A percentile compares a stretch with the other conserved stretches of the same genome.
Conservation (phyloP, 2,888 invertebrate genomes). For the Drosophila merina region DNA sequence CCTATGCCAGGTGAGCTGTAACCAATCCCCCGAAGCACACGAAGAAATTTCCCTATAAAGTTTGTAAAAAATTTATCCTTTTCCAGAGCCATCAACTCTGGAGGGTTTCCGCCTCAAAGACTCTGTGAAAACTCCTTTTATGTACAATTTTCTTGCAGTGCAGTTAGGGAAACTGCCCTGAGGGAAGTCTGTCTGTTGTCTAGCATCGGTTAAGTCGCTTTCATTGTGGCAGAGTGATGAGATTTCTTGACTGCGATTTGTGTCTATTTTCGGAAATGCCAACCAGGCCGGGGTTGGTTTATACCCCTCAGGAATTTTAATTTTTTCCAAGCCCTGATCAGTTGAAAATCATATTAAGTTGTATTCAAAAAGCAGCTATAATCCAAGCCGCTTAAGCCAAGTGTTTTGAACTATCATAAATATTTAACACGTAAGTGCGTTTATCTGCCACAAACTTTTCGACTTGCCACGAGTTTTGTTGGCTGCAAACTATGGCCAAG, state of each 20-base stretch:
- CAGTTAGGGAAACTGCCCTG: slow-evolving; percentile 5
- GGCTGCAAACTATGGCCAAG: not conserved
- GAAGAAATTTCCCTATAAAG: not conserved
- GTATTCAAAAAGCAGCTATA: not conserved
- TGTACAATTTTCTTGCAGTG: slow-evolving; percentile 18
- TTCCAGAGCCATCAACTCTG: not conserved
- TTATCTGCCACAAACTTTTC: not conserved
- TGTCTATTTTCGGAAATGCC: slow-evolving; percentile 35
- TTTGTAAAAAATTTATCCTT: not conserved
- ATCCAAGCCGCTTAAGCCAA: not conserved
- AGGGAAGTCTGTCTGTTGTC: slow-evolving; percentile 35
- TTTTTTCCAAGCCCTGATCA: not conserved
- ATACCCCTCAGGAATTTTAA: not conserved
- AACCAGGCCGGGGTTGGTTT: not conserved
- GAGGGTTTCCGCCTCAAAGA: no score
- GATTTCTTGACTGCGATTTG: slow-evolving; percentile 39
- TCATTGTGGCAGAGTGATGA: slow-evolving; percentile 38
- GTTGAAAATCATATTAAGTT: not conserved
- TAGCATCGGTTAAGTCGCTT: slow-evolving; percentile 34
- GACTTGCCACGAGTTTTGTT: not conserved
- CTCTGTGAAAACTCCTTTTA: not conserved
- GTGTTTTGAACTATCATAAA: not conserved
- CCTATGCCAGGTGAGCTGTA: slow-evolving; percentile 25
- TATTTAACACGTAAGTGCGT: not conserved
- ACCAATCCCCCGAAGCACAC: slow-evolving; percentile 22